Percentiles rank a stretch among this genome's conserved stretches.
These are phyloP conservation scores for human DNA, from an alignment of 2,113 vertebrate species.

Conservation along the genomic window DNA sequence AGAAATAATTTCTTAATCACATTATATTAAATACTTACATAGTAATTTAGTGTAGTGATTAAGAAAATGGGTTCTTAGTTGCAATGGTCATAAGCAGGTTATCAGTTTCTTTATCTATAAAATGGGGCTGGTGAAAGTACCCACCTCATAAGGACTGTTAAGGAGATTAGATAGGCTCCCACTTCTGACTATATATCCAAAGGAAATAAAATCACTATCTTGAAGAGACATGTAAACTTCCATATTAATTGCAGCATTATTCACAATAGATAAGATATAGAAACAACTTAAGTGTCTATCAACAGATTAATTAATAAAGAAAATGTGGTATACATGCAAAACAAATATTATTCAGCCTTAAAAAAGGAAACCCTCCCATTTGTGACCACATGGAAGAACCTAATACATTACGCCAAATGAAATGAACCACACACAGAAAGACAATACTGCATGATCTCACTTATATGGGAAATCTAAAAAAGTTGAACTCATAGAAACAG, in stretches of 20 bases:
- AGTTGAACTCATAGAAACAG: background rate
- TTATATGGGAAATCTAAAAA: background rate
- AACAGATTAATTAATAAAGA: background rate
- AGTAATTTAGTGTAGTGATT: background rate
- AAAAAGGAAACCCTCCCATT: background rate
- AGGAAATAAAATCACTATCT: background rate
- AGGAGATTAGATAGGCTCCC: background rate
- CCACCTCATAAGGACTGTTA: background rate
- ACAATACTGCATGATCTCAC: background rate
- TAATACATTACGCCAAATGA: background rate
- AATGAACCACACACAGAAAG: background rate
- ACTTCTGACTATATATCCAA: background rate
- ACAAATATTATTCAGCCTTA: background rate
- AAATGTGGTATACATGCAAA: background rate
- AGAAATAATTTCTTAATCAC: constrained; percentile 28
- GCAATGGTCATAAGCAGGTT: background rate
- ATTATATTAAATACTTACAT: background rate
- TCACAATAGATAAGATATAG: background rate
- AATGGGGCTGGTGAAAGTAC: background rate
- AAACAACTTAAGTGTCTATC: background rate
- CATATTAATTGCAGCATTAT: background rate
- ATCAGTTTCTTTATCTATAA: background rate
- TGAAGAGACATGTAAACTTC: background rate
- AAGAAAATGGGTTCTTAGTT: background rate
- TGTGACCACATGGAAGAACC: background rate